Percentiles rank a stretch among this genome's conserved stretches.
phyloP scores from a whole-genome alignment of 2,888 invertebrate genomes.

The Drosophila greeni region DNA sequence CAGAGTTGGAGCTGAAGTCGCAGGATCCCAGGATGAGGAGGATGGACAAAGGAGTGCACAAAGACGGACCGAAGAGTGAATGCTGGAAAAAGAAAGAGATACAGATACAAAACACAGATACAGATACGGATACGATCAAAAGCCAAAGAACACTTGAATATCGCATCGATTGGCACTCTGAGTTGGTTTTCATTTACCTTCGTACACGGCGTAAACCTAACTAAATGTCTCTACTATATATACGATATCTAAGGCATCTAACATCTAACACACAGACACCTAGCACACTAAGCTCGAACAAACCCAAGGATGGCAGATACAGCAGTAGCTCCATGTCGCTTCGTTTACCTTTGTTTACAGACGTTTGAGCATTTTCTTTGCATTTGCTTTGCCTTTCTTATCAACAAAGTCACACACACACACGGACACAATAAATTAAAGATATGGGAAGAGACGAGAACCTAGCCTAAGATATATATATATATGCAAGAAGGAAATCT shows the following conservation, averaged over 20 bases:
- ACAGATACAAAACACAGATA: constrained; percentile 2
- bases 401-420: not conserved
- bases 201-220: constrained; percentile 36
- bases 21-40: not conserved
- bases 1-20: not conserved
- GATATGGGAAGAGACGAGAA: constrained; percentile 14
- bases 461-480: constrained; percentile 25
- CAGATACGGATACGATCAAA: constrained; percentile 32
- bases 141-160: constrained; percentile 45
- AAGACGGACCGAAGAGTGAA: constrained; percentile 22
- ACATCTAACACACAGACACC: constrained; percentile 30
- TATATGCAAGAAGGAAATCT: constrained; percentile 41
- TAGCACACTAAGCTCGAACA: constrained; percentile 54
- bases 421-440: constrained; percentile 7
- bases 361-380: constrained; percentile 17
- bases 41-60: constrained; percentile 55
- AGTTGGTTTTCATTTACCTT: constrained; percentile 44
- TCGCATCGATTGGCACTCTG: constrained; percentile 46
- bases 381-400: constrained; percentile 31
- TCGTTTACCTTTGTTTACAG: constrained; percentile 33
- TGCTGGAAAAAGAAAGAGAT: constrained; percentile 3
- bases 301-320: constrained; percentile 10
- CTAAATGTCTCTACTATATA: constrained; percentile 56
- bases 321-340: constrained; percentile 42
- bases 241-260: constrained; percentile 48